Base-by-base conservation (phyloP, 2,113 vertebrate species). In the Axis porcinus region DNA sequence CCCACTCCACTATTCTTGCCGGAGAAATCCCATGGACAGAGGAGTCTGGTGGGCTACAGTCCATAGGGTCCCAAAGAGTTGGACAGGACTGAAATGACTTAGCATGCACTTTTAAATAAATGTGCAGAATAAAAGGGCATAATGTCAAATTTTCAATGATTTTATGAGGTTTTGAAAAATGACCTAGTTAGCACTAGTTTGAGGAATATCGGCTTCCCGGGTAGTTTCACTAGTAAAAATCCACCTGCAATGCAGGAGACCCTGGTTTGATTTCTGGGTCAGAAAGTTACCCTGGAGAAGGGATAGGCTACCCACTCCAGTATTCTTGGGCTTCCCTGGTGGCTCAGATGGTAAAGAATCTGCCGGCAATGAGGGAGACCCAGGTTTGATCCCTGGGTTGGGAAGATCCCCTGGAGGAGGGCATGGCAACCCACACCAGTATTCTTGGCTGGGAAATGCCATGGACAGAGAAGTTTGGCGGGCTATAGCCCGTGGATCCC, bases 61-160 rank as follows among this genome's bases (percentile, higher is more conserved):
- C 17, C 64, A 19, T n/a, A 67, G 62, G 33, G 62, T 10, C 33
- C 62, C 62, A 67, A 67, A 67, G 62, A 67, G 33, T 17, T 2
- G 2, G 15, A n/a, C 30, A 64, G 0, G 1, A 17, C 62, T 64
- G 33, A n/a, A 33, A 1, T n/a, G 62, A 64, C 16, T 17, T n/a
- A 67, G 62, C 3, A n/a, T n/a, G 33, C 62, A 19, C 19, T 67
- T n/a, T n/a, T n/a, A 10, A 67, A 67, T 19, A n/a, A n/a, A n/a
- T n/a, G 62, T 67, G 33, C 33, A 67, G 7, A n/a, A 67, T 67
- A 67, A 67, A 67, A 67, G 62, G 62, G 16, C 62, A n/a, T 19
- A 67, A 67, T 19, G 16, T n/a, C 62, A 67, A 58, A 58, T 19
- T 67, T 67, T 67, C 62, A 67, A 7, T 67, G 62, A 67, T 67